Evolutionary conservation across 2,113 vertebrate genomes (phyloP).

Genomic region (Natator depressus): DNA sequence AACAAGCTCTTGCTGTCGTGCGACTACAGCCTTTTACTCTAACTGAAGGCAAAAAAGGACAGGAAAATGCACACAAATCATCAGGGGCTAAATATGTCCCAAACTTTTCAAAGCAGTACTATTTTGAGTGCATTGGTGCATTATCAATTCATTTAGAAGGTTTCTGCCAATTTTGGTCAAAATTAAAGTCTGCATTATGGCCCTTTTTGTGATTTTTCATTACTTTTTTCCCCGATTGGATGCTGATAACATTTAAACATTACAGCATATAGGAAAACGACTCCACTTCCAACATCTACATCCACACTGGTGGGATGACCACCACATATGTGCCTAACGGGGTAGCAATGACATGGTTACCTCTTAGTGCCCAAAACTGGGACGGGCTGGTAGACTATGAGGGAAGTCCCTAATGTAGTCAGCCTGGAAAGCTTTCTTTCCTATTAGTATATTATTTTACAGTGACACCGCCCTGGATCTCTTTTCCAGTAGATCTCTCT

Average conservation of each 20-base stretch:
- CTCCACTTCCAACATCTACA: neutral
- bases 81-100: neutral
- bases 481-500: neutral
- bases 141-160: neutral
- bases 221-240: neutral
- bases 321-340: neutral
- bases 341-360: neutral
- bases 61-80: neutral
- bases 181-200: neutral
- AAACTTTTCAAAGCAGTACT: neutral
- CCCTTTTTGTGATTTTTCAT: neutral
- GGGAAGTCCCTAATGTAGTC: neutral
- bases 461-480: accelerated
- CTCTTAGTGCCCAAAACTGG: neutral
- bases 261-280: neutral
- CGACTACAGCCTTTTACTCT: neutral
- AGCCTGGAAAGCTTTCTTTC: neutral
- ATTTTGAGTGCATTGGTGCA: neutral
- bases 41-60: neutral
- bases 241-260: neutral
- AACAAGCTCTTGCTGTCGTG: neutral
- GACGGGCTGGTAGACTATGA: neutral
- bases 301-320: neutral
- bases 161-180: neutral
- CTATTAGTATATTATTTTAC: neutral